These are phyloP conservation scores for Chironomus tentans DNA, from an alignment of 2,888 invertebrate genomes.

Conservation along the genomic window DNA sequence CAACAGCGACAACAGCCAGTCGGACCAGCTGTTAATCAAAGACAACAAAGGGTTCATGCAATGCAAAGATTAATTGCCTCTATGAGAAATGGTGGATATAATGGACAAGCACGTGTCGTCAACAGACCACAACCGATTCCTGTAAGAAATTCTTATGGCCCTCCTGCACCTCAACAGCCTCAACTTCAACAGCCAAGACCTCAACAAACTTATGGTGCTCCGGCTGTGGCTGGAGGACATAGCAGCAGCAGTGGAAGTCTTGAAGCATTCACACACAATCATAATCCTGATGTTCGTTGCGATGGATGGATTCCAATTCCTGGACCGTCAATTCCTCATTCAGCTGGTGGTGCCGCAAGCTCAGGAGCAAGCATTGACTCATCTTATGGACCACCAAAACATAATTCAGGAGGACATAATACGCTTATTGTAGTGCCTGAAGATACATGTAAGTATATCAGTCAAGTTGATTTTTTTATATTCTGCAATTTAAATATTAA, in stretches of 20 bases:
- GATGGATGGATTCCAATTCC: conserved; percentile 84
- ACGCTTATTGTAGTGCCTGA: not conserved
- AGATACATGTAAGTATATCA: not conserved
- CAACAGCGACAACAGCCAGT: conserved; percentile 35
- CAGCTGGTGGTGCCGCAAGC: conserved; percentile 30
- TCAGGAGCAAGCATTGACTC: not conserved
- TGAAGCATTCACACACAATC: conserved; percentile 49
- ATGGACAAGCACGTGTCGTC: not conserved
- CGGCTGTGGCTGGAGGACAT: conserved; percentile 36
- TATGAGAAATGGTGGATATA: conserved; percentile 8
- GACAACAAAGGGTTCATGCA: not conserved
- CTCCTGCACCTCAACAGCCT: conserved; percentile 32
- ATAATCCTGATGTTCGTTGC: conserved; percentile 63
- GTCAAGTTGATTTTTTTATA: no score
- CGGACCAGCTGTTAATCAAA: not conserved
- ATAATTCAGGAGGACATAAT: not conserved
- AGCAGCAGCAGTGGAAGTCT: conserved; percentile 43
- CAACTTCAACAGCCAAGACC: conserved; percentile 40
- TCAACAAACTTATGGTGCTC: conserved; percentile 36
- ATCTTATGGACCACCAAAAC: conserved; percentile 19
- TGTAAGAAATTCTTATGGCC: conserved; percentile 11
- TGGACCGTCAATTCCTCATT: conserved; percentile 45
- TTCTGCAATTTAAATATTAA: no score
- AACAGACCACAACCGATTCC: conserved; percentile 31
- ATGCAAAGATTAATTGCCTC: conserved; percentile 15